Evolutionary conservation across 2,797 vertebrate species (phyloP).

Genomic region (Jordanella pulchra): DNA sequence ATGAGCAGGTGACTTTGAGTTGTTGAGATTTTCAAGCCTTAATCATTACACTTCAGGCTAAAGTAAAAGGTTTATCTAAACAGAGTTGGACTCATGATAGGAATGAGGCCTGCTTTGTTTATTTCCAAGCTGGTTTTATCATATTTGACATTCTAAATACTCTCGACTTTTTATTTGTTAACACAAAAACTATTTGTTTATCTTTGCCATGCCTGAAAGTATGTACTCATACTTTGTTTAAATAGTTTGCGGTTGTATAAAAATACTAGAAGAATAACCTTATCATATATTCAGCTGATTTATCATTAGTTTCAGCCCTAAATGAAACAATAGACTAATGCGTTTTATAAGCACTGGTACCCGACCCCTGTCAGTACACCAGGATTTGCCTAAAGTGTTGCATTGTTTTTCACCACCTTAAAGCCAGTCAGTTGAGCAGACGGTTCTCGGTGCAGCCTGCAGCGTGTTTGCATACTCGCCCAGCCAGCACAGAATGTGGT

Average conservation of each 20-base stretch:
- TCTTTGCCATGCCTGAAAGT: no score
- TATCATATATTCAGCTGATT: neutral
- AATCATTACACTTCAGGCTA: neutral
- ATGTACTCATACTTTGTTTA: neutral
- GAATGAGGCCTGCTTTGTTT: neutral
- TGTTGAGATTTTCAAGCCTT: neutral
- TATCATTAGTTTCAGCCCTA: neutral
- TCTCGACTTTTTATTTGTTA: neutral
- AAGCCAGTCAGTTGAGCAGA: slow-evolving; percentile 1
- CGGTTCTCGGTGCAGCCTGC: neutral
- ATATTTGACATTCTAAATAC: neutral
- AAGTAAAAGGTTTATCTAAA: neutral
- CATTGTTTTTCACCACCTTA: neutral
- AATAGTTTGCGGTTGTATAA: neutral
- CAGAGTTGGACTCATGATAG: no score
- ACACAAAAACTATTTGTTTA: neutral
- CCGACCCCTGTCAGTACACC: neutral
- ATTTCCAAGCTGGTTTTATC: neutral
- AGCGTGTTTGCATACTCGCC: neutral
- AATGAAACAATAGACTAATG: neutral
- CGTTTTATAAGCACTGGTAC: neutral
- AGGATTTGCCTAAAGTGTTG: neutral
- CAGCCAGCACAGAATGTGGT: neutral
- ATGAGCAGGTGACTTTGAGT: neutral
- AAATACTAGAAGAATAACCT: neutral